Evolutionary conservation across 2,797 vertebrate genomes (phyloP), one percentile per base, ranked within the genome.

Genomic region (Gobionotothen gibberifrons): DNA sequence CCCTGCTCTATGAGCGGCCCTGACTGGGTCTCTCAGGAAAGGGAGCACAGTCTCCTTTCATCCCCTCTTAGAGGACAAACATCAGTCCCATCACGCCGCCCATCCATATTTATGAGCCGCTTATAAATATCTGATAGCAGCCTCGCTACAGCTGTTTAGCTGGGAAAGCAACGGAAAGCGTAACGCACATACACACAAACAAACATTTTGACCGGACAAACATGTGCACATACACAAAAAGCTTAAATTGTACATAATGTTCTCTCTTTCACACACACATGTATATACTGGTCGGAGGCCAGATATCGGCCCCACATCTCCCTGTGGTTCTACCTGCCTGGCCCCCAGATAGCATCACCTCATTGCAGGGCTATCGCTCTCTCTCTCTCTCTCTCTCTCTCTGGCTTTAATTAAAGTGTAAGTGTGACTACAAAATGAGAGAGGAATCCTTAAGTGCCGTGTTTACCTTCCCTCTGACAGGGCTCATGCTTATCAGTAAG

Each of bases 81-180:
- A 94, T 95, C 94, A 94, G 93, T 93, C 93, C 94, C 92, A 93
- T 95, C 93, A 94, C 74, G 68, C 89, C 75, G 75, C 69, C 81
- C 90, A 94, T 95, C 92, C 94, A 95, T 95, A 96, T 96, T 95
- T 94, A 96, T 95, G 94, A 96, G 90, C 65, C 74, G 90, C 93
- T 94, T 95, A 93, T 95, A 95, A 95, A 95, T 95, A 96, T 95
- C 94, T 94, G 94, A 96, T 95, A 93, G 93, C 82, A 87, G 85
- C 91, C 82, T 85, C 73, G 87, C 93, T 94, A 95, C 94, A 94
- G 92, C 94, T 94, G 93, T 95, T 94, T 92, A 90, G 94, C 89
- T 87, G 79, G 70, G 73, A 93, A 87, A 91, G 87, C 85, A 85
- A 88, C 70, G 74, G 86, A 86, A 88, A 89, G 74, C 43, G 57